A percentile compares a stretch with the other conserved stretches of the same genome.
phyloP scores from a whole-genome alignment of 2,797 vertebrate species.

The Margarornis squamiger region DNA sequence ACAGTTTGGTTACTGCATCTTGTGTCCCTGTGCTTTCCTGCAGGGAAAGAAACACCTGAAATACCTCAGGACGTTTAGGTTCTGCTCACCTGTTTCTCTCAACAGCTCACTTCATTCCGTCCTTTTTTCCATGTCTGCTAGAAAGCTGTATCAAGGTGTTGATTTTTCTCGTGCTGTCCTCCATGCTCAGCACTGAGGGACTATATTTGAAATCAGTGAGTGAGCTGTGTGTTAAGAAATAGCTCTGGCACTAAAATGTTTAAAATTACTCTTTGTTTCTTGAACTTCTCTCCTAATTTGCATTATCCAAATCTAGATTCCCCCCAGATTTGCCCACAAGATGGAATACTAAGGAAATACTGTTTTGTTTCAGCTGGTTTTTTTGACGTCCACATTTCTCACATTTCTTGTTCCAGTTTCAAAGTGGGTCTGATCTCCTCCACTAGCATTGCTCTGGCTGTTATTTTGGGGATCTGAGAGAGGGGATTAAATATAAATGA shows the following conservation, averaged over 20 bases:
- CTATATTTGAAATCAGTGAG: slow-evolving; percentile 42
- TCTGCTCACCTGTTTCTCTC: neutral
- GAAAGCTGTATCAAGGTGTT: neutral
- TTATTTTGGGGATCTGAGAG: slow-evolving; percentile 26
- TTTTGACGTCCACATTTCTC: slow-evolving; percentile 36
- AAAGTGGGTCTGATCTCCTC: neutral
- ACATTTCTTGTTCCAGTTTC: slow-evolving; percentile 39
- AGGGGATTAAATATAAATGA: neutral
- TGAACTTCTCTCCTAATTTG: slow-evolving; percentile 65
- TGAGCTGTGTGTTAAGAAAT: slow-evolving; percentile 61
- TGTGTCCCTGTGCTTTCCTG: neutral
- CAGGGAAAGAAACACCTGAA: neutral
- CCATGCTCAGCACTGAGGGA: neutral
- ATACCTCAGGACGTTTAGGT: neutral
- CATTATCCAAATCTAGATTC: slow-evolving; percentile 46
- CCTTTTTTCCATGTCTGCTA: neutral
- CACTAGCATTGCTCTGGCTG: neutral
- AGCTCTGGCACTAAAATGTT: slow-evolving; percentile 42
- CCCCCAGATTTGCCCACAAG: slow-evolving; percentile 9
- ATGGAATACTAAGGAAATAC: slow-evolving; percentile 55
- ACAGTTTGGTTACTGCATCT: neutral
- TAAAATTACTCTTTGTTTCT: slow-evolving; percentile 54
- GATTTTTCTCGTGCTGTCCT: neutral
- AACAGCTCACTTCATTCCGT: neutral
- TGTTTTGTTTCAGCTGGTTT: slow-evolving; percentile 37